Evolutionary conservation across 2,113 vertebrate genomes (phyloP).

Genomic region (Trematocara nigrifrons): DNA sequence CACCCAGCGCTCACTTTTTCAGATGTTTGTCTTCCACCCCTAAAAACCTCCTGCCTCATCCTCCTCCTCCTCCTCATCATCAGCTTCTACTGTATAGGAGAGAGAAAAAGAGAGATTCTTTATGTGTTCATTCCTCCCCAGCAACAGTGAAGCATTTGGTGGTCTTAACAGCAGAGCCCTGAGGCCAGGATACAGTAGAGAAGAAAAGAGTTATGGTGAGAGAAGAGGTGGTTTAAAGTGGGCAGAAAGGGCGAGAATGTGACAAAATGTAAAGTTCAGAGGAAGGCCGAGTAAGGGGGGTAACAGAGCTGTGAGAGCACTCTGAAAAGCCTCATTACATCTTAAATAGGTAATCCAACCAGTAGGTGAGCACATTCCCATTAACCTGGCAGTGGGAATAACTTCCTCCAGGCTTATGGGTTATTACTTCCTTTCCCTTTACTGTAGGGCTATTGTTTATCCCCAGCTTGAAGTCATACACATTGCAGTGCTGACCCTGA

Average conservation of each 20-base stretch:
- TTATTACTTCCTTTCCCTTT: slow-evolving; percentile 51
- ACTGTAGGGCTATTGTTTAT: slow-evolving; percentile 24
- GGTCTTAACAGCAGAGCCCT: not conserved
- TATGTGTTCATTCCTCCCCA: not conserved
- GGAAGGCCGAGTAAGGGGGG: not conserved
- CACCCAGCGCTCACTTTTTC: not conserved
- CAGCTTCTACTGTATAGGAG: not conserved
- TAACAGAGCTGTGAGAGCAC: not conserved
- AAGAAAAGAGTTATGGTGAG: slow-evolving; percentile 20
- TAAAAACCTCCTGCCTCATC: not conserved
- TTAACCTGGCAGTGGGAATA: slow-evolving; percentile 17
- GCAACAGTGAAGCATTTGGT: slow-evolving; percentile 57
- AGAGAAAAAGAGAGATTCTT: slow-evolving; percentile 7
- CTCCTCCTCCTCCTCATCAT: fast-evolving
- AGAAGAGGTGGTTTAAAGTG: not conserved
- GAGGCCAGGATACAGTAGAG: slow-evolving; percentile 6
- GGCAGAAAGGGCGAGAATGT: slow-evolving; percentile 1
- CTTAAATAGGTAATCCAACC: not conserved
- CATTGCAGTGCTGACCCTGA: slow-evolving; percentile 12
- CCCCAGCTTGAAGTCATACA: slow-evolving; percentile 23
- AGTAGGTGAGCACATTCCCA: slow-evolving; percentile 33
- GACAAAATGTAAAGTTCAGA: slow-evolving; percentile 8
- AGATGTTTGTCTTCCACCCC: not conserved
- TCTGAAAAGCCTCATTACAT: not conserved
- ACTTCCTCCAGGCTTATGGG: slow-evolving; percentile 36